Evolutionary conservation across 1,140 invertebrate genomes (phyloP), one percentile per base, ranked within the genome.

Genomic region (Euura saliciscinereae): DNA sequence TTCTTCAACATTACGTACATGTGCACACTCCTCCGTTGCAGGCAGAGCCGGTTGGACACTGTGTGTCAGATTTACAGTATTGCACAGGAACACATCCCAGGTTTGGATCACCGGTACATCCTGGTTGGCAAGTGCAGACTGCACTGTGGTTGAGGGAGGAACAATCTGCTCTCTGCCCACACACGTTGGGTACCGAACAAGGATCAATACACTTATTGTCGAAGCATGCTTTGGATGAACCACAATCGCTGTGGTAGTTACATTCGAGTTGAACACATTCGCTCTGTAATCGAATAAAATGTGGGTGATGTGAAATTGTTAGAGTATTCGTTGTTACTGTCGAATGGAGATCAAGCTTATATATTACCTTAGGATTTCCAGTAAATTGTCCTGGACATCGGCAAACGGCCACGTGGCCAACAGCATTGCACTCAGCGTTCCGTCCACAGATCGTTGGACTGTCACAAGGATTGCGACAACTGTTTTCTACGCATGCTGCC

Each of bases 51-150:
- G 93, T 90, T 6, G 94, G 91, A 81, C 95, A 97, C 78, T 95
- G 94, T 42, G 85, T 90, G 71, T 96, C 94, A 76, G 86, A 84
- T 67, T 91, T 92, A 81, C 95, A 97, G 78, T 94, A 95, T 75
- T 95, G 93, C 46, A 96, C 87, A 3, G 90, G 89, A 51, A 94
- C 91, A 81, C 95, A 96, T 7, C 95, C 95, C 45, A 96, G 87
- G 71, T 93, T 92, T 13, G 96, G 94, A 87, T 97, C 94, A 67
- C 96, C 96, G 7, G 95, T 96, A 72, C 91, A 94, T 28, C 95
- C 96, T 13, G 94, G 88, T 80, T 91, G 87, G 82, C 96, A 98
- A 5, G 90, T 90, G 80, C 96, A 98, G 10, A 93, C 88, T 2
- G 92, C 93, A n/a, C 92, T 90, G 76, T 95, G 94, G 81, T 93